Evolutionary conservation across 2,797 vertebrate genomes (phyloP).

Genomic region (Psittacula derbiana): DNA sequence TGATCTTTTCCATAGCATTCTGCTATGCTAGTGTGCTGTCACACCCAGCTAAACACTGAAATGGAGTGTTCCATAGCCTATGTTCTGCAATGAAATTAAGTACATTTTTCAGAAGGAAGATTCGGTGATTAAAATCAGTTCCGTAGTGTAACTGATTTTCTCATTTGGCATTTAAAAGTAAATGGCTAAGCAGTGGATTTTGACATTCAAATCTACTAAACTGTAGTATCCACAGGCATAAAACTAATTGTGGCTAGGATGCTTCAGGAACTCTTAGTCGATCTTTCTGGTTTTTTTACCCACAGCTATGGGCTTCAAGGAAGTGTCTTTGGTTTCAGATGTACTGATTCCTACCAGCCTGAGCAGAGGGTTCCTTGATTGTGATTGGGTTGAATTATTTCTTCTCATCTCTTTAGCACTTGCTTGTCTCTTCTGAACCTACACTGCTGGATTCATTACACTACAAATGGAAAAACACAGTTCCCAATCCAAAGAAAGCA

Average conservation of each 20-base stretch:
- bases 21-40: neutral
- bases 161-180: neutral
- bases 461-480: neutral
- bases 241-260: neutral
- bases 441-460: neutral
- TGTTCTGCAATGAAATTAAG: neutral
- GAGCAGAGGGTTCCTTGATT: neutral
- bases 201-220: neutral
- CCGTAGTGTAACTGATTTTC: neutral
- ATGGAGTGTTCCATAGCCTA: neutral
- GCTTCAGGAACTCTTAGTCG: neutral
- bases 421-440: neutral
- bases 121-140: neutral
- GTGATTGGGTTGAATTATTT: neutral
- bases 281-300: accelerated
- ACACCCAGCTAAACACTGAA: neutral
- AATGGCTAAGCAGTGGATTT: neutral
- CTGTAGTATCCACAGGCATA: neutral
- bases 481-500: neutral
- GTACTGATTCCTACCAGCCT: neutral
- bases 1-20: neutral
- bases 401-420: neutral
- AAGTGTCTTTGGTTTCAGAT: neutral
- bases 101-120: neutral
- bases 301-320: neutral